These are phyloP conservation scores for Ophion ventricosus DNA, from an alignment of 2,888 invertebrate genomes.

Conservation along the genomic window DNA sequence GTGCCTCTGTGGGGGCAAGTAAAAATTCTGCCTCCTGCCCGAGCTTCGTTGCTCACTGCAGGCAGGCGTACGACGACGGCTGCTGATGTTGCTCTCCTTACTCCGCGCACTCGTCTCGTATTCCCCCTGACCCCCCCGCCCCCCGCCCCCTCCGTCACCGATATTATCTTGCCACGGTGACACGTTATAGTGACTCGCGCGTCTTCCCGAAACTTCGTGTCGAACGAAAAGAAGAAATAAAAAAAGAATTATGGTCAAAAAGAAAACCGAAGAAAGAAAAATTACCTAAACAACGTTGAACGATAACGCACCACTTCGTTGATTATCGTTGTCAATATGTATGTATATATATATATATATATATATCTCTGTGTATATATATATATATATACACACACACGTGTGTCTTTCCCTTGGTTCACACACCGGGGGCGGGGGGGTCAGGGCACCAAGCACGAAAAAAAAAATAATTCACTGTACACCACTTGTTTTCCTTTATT, in stretches of 20 bases:
- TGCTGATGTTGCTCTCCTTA: slow-evolving; percentile 65
- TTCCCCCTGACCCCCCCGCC: slow-evolving; percentile 72
- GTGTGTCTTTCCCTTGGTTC: slow-evolving; percentile 21
- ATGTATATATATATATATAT: too few species aligned
- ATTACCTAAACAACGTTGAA: not conserved
- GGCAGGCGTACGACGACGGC: slow-evolving; percentile 51
- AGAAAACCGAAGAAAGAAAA: slow-evolving; percentile 1
- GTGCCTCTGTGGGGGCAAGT: slow-evolving; percentile 49
- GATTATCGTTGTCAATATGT: slow-evolving; percentile 37
- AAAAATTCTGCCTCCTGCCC: slow-evolving; percentile 47
- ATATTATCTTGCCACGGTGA: slow-evolving; percentile 77
- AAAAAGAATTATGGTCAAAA: not conserved
- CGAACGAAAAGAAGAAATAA: not conserved
- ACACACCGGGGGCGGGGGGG: too few species aligned
- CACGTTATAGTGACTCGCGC: slow-evolving; percentile 37
- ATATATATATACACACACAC: too few species aligned
- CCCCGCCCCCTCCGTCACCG: slow-evolving; percentile 59
- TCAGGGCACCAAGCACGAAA: not conserved
- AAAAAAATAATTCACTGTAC: slow-evolving; percentile 34
- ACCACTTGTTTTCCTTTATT: slow-evolving; percentile 7
- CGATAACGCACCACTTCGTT: slow-evolving; percentile 31
- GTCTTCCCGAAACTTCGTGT: not conserved
- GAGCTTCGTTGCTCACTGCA: slow-evolving; percentile 55
- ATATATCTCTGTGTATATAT: too few species aligned
- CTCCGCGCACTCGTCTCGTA: slow-evolving; percentile 69